Evolutionary conservation across 1,140 invertebrate species (phyloP).

Genomic region (Dreissena rostriformis): DNA sequence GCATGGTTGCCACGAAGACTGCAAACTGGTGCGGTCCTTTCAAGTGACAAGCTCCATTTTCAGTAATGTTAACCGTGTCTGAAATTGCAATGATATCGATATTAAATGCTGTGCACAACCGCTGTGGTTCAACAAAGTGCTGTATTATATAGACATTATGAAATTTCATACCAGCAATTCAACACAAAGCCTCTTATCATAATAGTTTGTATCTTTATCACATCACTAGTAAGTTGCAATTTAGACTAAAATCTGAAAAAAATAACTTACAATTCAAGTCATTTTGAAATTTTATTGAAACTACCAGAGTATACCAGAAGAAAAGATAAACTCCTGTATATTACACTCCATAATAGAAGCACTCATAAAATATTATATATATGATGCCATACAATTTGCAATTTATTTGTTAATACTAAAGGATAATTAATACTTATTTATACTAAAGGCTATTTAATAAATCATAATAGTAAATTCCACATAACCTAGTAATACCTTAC

Average conservation of each 20-base stretch:
- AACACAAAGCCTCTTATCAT: too few relatives aligned
- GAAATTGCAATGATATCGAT: not conserved
- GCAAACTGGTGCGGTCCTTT: slow-evolving; percentile 4
- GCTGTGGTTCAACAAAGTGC: not conserved
- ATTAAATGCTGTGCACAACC: not conserved
- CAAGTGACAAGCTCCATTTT: slow-evolving; percentile 28
- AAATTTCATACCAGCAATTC: not conserved
- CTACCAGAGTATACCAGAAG: not conserved
- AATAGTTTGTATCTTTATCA: too few relatives aligned
- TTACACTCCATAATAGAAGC: too few relatives aligned
- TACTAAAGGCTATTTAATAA: not conserved
- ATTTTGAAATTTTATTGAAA: too few relatives aligned
- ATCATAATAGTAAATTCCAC: not conserved
- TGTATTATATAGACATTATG: not conserved
- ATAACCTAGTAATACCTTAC: not conserved
- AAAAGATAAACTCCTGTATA: slow-evolving; percentile 13
- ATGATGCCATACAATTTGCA: not conserved
- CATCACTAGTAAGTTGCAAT: too few relatives aligned
- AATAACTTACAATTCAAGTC: not conserved
- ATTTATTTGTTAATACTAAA: not conserved
- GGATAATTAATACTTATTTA: not conserved
- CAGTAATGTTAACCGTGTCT: slow-evolving; percentile 36
- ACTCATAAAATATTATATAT: not conserved
- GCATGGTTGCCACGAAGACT: slow-evolving; percentile 16
- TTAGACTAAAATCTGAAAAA: not conserved